Conservation (phyloP, 1,140 invertebrate species). For the Drosophila equinoxialis region DNA sequence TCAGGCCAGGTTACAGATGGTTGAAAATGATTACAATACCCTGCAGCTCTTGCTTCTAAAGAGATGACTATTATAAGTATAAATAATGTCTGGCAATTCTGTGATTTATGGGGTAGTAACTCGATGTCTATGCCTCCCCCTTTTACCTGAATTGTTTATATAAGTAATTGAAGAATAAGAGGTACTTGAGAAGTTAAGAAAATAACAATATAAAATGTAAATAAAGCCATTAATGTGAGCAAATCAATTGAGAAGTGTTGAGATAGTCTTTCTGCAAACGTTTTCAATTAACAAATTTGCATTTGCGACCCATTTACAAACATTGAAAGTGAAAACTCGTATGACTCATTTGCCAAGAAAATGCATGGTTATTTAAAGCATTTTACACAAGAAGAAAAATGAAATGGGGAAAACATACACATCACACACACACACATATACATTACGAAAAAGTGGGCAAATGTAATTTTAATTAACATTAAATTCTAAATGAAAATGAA, state of each 20-base stretch:
- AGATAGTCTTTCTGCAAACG: slow-evolving; percentile 15
- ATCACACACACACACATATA: neutral
- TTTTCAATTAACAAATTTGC: neutral
- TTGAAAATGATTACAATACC: neutral
- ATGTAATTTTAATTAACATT: slow-evolving; percentile 65
- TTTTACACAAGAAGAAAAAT: slow-evolving; percentile 20
- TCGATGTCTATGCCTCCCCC: neutral
- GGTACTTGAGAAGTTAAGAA: slow-evolving; percentile 36
- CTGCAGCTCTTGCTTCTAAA: no score
- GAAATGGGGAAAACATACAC: neutral
- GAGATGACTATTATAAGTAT: no score
- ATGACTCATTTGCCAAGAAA: slow-evolving; percentile 65
- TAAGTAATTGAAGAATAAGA: slow-evolving; percentile 50
- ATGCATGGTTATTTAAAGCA: slow-evolving; percentile 50
- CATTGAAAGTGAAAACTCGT: slow-evolving; percentile 30
- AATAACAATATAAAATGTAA: slow-evolving; percentile 21
- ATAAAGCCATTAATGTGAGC: neutral
- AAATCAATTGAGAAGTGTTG: slow-evolving; percentile 41
- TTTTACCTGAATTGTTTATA: slow-evolving; percentile 50
- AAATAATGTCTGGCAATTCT: no score
- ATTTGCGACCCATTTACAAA: slow-evolving; percentile 9
- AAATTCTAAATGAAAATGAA: slow-evolving; percentile 44
- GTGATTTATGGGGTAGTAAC: neutral
- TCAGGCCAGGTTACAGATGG: slow-evolving; percentile 42
- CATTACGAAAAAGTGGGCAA: slow-evolving; percentile 45